Percentiles rank a stretch among this genome's conserved stretches.
Evolutionary conservation across 1,140 invertebrate species (phyloP).

Genomic region (Copidosoma floridanum): DNA sequence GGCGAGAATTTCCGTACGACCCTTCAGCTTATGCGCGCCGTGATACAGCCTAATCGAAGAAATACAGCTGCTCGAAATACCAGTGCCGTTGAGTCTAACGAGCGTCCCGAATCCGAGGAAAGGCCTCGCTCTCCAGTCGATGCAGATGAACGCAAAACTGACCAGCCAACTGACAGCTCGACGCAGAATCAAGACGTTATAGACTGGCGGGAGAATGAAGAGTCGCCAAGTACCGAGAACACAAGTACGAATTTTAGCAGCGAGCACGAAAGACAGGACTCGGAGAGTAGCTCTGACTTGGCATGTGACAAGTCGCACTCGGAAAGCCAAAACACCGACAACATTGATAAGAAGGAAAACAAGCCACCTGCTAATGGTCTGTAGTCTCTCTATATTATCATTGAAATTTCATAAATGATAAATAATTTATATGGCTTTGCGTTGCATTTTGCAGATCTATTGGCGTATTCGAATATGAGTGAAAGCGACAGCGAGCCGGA

Average conservation of each 20-base stretch:
- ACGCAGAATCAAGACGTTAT: constrained; percentile 22
- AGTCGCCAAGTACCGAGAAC: constrained; percentile 10
- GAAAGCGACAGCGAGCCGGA: constrained; percentile 35
- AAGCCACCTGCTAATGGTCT: no score
- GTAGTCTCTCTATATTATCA: no score
- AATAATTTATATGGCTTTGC: neutral
- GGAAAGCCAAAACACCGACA: neutral
- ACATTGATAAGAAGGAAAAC: neutral
- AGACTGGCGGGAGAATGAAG: constrained; percentile 6
- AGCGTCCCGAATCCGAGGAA: constrained; percentile 1
- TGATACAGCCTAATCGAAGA: constrained; percentile 24
- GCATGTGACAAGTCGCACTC: constrained; percentile 16
- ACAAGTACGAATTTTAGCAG: neutral
- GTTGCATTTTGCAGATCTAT: neutral
- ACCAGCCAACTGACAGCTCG: neutral
- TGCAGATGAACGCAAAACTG: neutral
- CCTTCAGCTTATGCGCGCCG: constrained; percentile 30
- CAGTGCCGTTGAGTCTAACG: neutral
- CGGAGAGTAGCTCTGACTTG: constrained; percentile 12
- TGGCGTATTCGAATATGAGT: constrained; percentile 29
- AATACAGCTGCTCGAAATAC: no score
- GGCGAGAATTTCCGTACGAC: constrained; percentile 29
- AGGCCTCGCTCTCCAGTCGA: no score
- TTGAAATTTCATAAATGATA: no score
- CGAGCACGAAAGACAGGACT: constrained; percentile 9